Conservation (phyloP, 2,113 vertebrate species). For the Amphiprion ocellaris region DNA sequence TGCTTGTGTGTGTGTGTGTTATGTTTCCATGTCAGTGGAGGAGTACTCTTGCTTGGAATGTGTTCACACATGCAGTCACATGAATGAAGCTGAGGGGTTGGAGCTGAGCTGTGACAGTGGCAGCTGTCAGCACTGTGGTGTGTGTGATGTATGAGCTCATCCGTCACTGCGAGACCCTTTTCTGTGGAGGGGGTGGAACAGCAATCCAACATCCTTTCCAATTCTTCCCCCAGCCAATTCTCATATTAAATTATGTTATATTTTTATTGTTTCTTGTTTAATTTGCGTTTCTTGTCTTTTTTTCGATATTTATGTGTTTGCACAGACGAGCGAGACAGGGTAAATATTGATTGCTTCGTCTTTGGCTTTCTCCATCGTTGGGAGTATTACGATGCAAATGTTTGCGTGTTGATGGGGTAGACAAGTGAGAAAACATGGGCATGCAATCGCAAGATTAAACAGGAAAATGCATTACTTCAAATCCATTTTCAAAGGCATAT, state of each 20-base stretch:
- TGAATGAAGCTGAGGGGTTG: conserved; percentile 71
- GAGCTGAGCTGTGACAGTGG: conserved; percentile 73
- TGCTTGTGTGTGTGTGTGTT: conserved; percentile 22
- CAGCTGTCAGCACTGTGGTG: conserved; percentile 78
- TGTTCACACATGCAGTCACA: conserved; percentile 58
- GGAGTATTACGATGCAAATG: conserved; percentile 44
- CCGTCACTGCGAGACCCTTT: conserved; percentile 54
- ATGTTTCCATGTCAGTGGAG: conserved; percentile 44
- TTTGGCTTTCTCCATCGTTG: conserved; percentile 18
- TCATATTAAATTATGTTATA: conserved; percentile 30
- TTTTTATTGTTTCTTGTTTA: conserved; percentile 42
- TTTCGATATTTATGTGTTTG: conserved; percentile 36
- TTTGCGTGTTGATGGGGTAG: conserved; percentile 31
- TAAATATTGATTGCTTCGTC: conserved; percentile 32
- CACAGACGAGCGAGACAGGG: conserved; percentile 30
- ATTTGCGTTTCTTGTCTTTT: conserved; percentile 34
- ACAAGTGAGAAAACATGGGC: conserved; percentile 52
- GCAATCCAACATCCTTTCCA: conserved; percentile 64
- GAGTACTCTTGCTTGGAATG: conserved; percentile 34
- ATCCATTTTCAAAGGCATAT: conserved; percentile 41
- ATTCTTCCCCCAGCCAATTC: conserved; percentile 36
- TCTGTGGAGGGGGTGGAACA: conserved; percentile 49
- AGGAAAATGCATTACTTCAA: conserved; percentile 38
- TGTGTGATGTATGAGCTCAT: conserved; percentile 80
- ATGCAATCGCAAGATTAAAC: conserved; percentile 48